Percentiles rank a stretch among this genome's conserved stretches.
Conservation (phyloP, 2,797 vertebrate species). For the Allobates femoralis region DNA sequence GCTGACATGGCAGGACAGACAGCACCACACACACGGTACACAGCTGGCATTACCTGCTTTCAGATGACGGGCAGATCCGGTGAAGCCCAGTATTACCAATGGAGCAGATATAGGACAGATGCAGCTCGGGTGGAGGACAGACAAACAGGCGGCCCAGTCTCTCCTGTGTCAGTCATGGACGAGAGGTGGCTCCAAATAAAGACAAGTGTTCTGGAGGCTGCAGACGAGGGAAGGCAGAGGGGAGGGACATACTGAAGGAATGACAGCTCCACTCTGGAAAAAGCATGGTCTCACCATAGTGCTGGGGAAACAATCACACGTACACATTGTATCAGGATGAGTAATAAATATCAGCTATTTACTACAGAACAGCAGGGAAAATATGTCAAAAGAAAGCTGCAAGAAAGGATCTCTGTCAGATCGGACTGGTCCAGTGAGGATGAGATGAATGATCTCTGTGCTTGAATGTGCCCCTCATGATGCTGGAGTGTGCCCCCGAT, state of each 20-base stretch:
- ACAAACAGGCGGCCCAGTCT: slow-evolving; percentile 46
- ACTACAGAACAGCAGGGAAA: too few species aligned
- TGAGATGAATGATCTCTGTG: too few species aligned
- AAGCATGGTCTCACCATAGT: not conserved
- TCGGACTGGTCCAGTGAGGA: too few species aligned
- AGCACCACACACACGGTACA: slow-evolving; percentile 27
- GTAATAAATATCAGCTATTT: too few species aligned
- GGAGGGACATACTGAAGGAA: slow-evolving; percentile 47
- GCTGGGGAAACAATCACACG: not conserved
- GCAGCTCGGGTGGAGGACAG: slow-evolving; percentile 24
- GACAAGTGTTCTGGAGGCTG: slow-evolving; percentile 73
- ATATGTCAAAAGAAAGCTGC: too few species aligned
- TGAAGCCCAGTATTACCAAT: slow-evolving; percentile 22
- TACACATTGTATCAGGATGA: not conserved
- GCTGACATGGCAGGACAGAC: not conserved
- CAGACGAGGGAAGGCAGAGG: slow-evolving; percentile 66
- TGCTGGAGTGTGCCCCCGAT: too few species aligned
- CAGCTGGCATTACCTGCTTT: slow-evolving; percentile 52
- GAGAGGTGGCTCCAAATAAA: slow-evolving; percentile 87
- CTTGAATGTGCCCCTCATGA: too few species aligned
- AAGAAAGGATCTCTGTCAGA: too few species aligned
- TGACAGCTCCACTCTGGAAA: not conserved
- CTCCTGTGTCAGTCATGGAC: slow-evolving; percentile 49
- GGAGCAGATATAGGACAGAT: slow-evolving; percentile 14
- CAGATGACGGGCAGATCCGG: slow-evolving; percentile 30